Evolutionary conservation across 2,888 invertebrate species (phyloP), one percentile per base, ranked within the genome.

Genomic region (Fragum fragum): DNA sequence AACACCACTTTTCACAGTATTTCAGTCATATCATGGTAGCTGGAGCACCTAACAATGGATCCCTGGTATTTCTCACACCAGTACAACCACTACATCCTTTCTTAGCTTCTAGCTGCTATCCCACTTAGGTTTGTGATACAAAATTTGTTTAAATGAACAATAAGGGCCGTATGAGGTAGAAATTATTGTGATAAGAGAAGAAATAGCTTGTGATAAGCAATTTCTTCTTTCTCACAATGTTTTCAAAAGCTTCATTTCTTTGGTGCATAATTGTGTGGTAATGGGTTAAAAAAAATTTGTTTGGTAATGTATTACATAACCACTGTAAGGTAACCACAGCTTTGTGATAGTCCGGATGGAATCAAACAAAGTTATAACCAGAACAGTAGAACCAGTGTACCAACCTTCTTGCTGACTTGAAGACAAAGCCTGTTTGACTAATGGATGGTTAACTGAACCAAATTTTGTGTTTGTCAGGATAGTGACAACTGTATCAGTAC

Each of bases 361-460:
- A n/a, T n/a, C n/a, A n/a, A n/a, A n/a, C n/a, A n/a, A n/a, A n/a
- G n/a, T n/a, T n/a, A n/a, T n/a, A n/a, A n/a, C n/a, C n/a, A n/a
- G n/a, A n/a, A n/a, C n/a, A n/a, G n/a, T n/a, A n/a, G n/a, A n/a
- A n/a, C n/a, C 5, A n/a, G 32, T 36, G 1, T 36, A 29, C 47
- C 42, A 81, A 93, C 94, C 94, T 91, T 93, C 92, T 72, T 91
- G 91, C 91, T 89, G 90, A 94, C 96, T 95, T 81, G 97, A 97
- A 63, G 97, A 96, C 91, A 97, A 96, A 32, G 97, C 96, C 87
- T 98, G 96, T 79, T 97, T 97, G 9, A 96, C 96, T 78, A 96
- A 97, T 92, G 97, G 97, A 87, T 96, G 96, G 66, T 89, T 83
- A 32, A 85, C 83, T 6, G 86, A 79, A 23, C 87, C 95, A 23